Evolutionary conservation across 2,888 invertebrate genomes (phyloP), one percentile per base, ranked within the genome.

Genomic region (Drosophila histrio): DNA sequence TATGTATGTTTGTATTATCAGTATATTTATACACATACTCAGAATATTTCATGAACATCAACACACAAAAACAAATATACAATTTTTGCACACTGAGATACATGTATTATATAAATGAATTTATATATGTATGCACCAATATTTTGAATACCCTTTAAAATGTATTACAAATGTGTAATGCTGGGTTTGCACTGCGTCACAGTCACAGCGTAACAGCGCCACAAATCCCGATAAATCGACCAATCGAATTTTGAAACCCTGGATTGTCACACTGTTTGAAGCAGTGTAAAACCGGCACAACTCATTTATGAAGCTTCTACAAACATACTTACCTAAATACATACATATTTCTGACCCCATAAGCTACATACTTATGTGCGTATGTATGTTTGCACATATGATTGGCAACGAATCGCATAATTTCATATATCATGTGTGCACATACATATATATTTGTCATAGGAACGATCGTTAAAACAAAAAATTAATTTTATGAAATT

Each of bases 1-100:
- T n/a, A 21, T 39, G 6, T 30, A 28, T 9, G 3, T 26, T 21
- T 21, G 19, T 46, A 46, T 46, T n/a, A 26, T 28, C 19, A 26
- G 15, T 28, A 15, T 46, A 15, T 39, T 30, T 38, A 39, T 57
- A 46, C 24, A n/a, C 17, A 54, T 28, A 11, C 13, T 46, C 38
- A 19, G 26, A 28, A 38, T 38, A 52, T 52, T 52, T 52, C 38
- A 52, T 26, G 26, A 39, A 52, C 38, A 38, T 28, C 19, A 52
- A 52, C 36, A 52, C 36, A 38, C 38, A 52, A 36, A 26, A 13
- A 19, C 50, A 36, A 21, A n/a, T 11, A 32, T 32, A 22, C 15
- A 11, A 15, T 49, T 22, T 36, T 36, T 36, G 34, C 22, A 49
- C 13, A 15, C 43, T 43, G 5, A 15, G 5, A 34, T 41, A 49